Evolutionary conservation across 2,888 invertebrate genomes (phyloP).

Genomic region (Patella depressa): DNA sequence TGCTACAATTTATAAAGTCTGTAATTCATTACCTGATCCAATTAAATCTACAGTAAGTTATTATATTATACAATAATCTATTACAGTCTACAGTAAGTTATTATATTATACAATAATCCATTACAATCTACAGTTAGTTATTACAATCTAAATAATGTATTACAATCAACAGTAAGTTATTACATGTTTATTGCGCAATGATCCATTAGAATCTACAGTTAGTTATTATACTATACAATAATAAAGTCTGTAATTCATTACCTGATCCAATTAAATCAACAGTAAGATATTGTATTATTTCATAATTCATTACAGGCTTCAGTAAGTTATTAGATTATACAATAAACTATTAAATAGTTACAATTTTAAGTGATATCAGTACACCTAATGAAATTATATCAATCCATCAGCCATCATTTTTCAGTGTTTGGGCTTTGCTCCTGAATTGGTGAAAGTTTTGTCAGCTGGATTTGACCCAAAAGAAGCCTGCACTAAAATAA

Average conservation of each 20-base stretch:
- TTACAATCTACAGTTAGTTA: not conserved
- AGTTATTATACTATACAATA: slow-evolving; percentile 15
- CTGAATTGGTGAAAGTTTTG: slow-evolving; percentile 25
- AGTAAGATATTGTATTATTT: not conserved
- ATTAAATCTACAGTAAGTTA: slow-evolving; percentile 36
- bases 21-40: slow-evolving; percentile 35
- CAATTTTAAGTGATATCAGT: no score
- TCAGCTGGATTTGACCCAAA: slow-evolving; percentile 29
- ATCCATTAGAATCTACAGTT: slow-evolving; percentile 32
- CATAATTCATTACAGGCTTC: not conserved
- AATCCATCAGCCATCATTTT: not conserved
- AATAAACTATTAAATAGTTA: not conserved
- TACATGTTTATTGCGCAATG: no score
- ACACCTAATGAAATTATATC: no score
- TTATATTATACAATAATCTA: not conserved
- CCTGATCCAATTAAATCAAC: not conserved
- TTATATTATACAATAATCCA: not conserved
- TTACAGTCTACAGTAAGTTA: not conserved
- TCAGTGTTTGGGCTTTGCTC: slow-evolving; percentile 32
- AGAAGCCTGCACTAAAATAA: slow-evolving; percentile 34
- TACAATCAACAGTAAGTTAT: slow-evolving; percentile 1
- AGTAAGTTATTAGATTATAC: not conserved
- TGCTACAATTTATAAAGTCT: slow-evolving; percentile 37
- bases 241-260: slow-evolving; percentile 8
- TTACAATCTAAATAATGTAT: not conserved